Percentiles rank a stretch among this genome's conserved stretches.
Evolutionary conservation across 2,888 invertebrate species (phyloP).

Genomic region (Volucella zonaria): DNA sequence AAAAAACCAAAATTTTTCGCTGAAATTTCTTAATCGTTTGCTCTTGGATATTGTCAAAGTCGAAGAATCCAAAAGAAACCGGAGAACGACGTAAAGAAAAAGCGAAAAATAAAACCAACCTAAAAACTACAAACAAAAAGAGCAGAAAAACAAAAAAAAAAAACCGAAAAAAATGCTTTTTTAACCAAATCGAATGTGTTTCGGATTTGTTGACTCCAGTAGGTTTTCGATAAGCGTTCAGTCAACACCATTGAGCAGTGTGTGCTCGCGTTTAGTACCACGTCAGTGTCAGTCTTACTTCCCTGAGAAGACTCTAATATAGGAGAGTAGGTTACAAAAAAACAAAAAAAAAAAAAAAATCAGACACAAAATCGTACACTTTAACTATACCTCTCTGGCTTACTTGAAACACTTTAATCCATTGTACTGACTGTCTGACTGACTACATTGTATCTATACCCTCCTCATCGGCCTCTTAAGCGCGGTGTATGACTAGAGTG

Average conservation of each 20-base stretch:
- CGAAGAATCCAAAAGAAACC: slow-evolving; percentile 14
- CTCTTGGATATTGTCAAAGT: slow-evolving; percentile 14
- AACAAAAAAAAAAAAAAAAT: neutral
- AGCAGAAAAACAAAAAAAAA: slow-evolving; percentile 30
- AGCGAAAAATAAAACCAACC: slow-evolving; percentile 29
- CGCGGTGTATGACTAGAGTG: slow-evolving; percentile 31
- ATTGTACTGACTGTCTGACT: slow-evolving; percentile 49
- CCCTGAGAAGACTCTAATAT: slow-evolving; percentile 28
- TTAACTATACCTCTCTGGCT: slow-evolving; percentile 42
- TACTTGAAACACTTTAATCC: slow-evolving; percentile 48
- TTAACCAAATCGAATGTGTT: slow-evolving; percentile 67
- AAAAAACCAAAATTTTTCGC: slow-evolving; percentile 49
- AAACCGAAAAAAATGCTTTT: slow-evolving; percentile 22
- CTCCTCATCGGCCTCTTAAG: slow-evolving; percentile 26
- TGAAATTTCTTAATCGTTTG: slow-evolving; percentile 60
- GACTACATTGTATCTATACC: slow-evolving; percentile 23
- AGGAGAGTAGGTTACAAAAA: slow-evolving; percentile 36
- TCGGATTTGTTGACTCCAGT: slow-evolving; percentile 69
- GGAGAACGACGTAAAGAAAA: slow-evolving; percentile 43
- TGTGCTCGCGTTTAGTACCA: slow-evolving; percentile 53
- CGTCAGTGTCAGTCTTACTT: slow-evolving; percentile 34
- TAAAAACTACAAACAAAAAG: slow-evolving; percentile 29
- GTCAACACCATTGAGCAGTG: slow-evolving; percentile 63
- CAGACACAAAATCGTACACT: neutral
- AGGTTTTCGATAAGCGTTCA: slow-evolving; percentile 73